Percentiles rank a stretch among this genome's conserved stretches.
Evolutionary conservation across 1,140 invertebrate genomes (phyloP).

Genomic region (Atopsyche davidsoni): DNA sequence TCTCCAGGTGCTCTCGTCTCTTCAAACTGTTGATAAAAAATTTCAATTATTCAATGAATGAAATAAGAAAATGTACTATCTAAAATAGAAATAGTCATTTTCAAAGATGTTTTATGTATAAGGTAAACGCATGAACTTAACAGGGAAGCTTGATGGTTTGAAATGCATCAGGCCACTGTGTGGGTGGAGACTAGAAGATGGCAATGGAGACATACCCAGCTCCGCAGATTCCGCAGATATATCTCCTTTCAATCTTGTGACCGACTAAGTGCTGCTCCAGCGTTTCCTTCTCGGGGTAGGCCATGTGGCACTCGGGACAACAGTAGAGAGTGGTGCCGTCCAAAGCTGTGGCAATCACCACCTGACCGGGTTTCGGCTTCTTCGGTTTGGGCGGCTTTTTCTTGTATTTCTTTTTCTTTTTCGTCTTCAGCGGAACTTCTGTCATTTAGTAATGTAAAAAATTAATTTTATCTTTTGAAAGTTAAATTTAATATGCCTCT

Average conservation of each 20-base stretch:
- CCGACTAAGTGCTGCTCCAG: slow-evolving; percentile 68
- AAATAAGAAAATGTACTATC: not conserved
- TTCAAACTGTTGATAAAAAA: slow-evolving; percentile 61
- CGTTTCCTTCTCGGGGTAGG: slow-evolving; percentile 68
- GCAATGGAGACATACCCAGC: slow-evolving; percentile 38
- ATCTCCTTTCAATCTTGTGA: slow-evolving; percentile 70
- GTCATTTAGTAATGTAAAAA: slow-evolving; percentile 1
- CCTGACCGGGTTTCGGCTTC: slow-evolving; percentile 63
- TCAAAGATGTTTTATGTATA: no score
- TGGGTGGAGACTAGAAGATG: no score
- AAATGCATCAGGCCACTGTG: no score
- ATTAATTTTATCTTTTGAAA: no score
- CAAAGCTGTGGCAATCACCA: slow-evolving; percentile 63
- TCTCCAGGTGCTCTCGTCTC: slow-evolving; percentile 70
- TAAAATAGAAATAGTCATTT: no score
- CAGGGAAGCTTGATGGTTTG: no score
- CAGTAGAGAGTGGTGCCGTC: slow-evolving; percentile 69
- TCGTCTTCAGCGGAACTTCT: slow-evolving; percentile 39
- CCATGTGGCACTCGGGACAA: slow-evolving; percentile 74
- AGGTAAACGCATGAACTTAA: no score
- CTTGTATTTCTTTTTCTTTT: slow-evolving; percentile 73
- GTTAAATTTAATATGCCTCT: no score
- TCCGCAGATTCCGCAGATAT: slow-evolving; percentile 54
- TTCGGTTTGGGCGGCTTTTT: slow-evolving; percentile 70
- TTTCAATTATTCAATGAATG: slow-evolving; percentile 1